Evolutionary conservation across 2,113 vertebrate genomes (phyloP).

Genomic region (Eira barbara): DNA sequence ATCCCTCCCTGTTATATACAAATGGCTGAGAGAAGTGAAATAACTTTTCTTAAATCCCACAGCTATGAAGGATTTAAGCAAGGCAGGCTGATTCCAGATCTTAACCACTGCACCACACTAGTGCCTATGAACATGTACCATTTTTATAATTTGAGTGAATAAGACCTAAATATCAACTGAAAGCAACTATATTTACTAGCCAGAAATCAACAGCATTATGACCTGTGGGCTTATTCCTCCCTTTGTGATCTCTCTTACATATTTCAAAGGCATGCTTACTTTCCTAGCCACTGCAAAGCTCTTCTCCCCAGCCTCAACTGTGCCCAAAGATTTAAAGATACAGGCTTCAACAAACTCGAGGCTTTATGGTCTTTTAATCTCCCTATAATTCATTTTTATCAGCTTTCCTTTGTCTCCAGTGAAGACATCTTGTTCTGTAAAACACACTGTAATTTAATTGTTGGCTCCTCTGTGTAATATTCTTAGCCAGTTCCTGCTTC

Average conservation of each 20-base stretch:
- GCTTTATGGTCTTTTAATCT: conserved; percentile 32
- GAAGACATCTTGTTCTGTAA: conserved; percentile 38
- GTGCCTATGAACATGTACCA: neutral
- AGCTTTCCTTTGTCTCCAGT: conserved; percentile 36
- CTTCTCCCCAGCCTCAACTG: neutral
- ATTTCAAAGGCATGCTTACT: neutral
- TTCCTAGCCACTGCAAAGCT: neutral
- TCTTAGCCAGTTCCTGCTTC: conserved; percentile 11
- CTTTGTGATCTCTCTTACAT: neutral
- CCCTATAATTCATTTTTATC: conserved; percentile 52
- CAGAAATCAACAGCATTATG: neutral
- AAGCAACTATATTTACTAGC: neutral
- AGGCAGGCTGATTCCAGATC: neutral
- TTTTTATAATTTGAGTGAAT: conserved; percentile 9
- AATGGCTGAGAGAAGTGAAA: neutral
- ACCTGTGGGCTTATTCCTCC: neutral
- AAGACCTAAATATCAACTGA: conserved; percentile 20
- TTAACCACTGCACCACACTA: neutral
- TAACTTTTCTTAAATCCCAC: neutral
- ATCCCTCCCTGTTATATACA: neutral
- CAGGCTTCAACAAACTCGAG: neutral
- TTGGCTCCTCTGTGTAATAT: neutral
- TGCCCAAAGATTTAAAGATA: conserved; percentile 19
- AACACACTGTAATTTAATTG: conserved; percentile 23
- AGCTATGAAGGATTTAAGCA: neutral